Base-by-base conservation (phyloP, 2,888 invertebrate species). In the Scrobipalpa atriplicella region DNA sequence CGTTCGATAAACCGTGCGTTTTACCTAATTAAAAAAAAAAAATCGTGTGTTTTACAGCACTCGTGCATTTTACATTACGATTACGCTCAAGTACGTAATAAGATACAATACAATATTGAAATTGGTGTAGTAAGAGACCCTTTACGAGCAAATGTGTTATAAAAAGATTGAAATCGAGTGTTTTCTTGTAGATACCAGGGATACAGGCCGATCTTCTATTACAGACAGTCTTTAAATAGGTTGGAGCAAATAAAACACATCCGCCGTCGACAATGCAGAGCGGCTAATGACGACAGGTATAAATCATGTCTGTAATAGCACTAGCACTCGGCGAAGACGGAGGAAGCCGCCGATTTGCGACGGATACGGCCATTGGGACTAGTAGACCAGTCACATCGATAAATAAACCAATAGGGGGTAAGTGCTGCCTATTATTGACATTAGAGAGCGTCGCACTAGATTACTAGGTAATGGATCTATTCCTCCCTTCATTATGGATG, bases 201-300 rank as follows among this genome's bases (percentile, higher is more conserved):
- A 54, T 21, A 29, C 29, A 56, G 29, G 56, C 13, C 29, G 19
- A n/a, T 16, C 36, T 19, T 36, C 18, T 60, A 56, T n/a, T 47
- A 62, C 43, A 73, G 77, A 75, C 70, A 70, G 58, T 72, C 72
- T 77, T 77, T 78, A 78, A 77, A 81, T 81, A 84, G 81, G 76
- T 76, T 78, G 79, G 75, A 81, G 84, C 87, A 82, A 90, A 90
- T 89, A 88, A 87, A 85, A 84, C 74, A 81, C 83, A 87, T 89
- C 89, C 88, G 88, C 78, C 77, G 70, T 74, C 80, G 83, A 88
- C 87, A 85, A 80, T 78, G 87, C 78, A 87, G 89, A 80, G 80
- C 82, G 85, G 87, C 85, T 89, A 90, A 92, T 89, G 90, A 84
- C 85, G 81, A 80, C 91, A 91, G 90, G 90, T 91, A 92, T 92